Conservation (phyloP, 2,888 invertebrate genomes). For the Nebria brevicollis region DNA sequence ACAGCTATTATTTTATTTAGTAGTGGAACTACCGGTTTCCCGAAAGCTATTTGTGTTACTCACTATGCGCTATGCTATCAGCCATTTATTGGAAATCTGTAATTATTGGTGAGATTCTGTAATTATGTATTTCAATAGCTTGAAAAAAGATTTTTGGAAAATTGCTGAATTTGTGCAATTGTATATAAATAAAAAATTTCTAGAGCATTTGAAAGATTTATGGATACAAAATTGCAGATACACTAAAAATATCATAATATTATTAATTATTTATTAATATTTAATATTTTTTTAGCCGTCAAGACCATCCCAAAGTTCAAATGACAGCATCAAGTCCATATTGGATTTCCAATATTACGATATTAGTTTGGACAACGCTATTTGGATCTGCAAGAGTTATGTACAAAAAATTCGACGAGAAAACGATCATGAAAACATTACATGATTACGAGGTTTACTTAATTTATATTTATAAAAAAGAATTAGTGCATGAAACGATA, state of each 20-base stretch:
- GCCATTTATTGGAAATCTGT: not conserved
- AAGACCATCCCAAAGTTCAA: not conserved
- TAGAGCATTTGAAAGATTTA: too few relatives aligned
- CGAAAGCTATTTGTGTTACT: constrained; percentile 48
- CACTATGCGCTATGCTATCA: constrained; percentile 38
- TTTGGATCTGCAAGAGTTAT: constrained; percentile 35
- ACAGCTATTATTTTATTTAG: constrained; percentile 43
- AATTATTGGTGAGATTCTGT: not conserved
- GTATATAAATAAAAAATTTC: too few relatives aligned
- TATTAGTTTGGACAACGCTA: constrained; percentile 28
- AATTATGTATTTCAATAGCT: too few relatives aligned
- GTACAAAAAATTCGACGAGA: constrained; percentile 23
- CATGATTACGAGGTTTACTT: constrained; percentile 52
- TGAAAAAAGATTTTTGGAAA: too few relatives aligned
- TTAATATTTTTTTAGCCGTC: not conserved
- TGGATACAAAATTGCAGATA: too few relatives aligned
- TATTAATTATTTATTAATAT: not conserved
- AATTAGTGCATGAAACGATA: too few relatives aligned
- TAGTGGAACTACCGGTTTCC: constrained; percentile 49
- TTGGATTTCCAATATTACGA: constrained; percentile 46
- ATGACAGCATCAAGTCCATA: constrained; percentile 32
- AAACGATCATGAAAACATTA: constrained; percentile 35
- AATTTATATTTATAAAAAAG: not conserved
- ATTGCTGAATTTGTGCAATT: too few relatives aligned
- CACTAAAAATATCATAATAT: too few relatives aligned